Percentiles rank a stretch among this genome's conserved stretches.
phyloP scores from a whole-genome alignment of 2,888 invertebrate genomes.

The Drosophila robusta region DNA sequence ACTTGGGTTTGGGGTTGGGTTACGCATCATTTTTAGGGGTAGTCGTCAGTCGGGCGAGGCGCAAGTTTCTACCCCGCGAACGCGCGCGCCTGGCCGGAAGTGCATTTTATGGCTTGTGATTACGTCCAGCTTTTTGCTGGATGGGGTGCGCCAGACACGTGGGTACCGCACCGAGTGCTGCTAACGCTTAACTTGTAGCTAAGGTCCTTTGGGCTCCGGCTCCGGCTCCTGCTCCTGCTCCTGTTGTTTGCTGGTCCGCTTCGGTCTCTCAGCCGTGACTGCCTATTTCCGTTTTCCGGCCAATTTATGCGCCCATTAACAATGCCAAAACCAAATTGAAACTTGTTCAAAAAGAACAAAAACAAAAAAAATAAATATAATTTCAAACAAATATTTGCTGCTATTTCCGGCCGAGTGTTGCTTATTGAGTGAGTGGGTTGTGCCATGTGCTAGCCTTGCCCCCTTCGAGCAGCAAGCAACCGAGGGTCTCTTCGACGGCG shows the following conservation, averaged over 20 bases:
- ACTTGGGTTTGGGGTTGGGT: constrained; percentile 6
- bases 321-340: constrained; percentile 58
- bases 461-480: neutral
- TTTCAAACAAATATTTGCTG: constrained; percentile 45
- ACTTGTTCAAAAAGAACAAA: constrained; percentile 58
- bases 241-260: constrained; percentile 43
- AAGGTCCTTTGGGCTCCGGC: constrained; percentile 1
- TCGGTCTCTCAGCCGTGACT: constrained; percentile 78
- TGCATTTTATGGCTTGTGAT: constrained; percentile 76
- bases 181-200: neutral
- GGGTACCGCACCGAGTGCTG: no score
- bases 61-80: constrained; percentile 41
- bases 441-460: constrained; percentile 33
- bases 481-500: neutral
- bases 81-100: constrained; percentile 53
- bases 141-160: constrained; percentile 72
- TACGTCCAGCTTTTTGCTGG: constrained; percentile 60
- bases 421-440: constrained; percentile 46
- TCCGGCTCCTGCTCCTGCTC: neutral
- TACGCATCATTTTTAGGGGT: constrained; percentile 36
- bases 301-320: constrained; percentile 70
- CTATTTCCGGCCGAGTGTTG: constrained; percentile 60
- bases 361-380: neutral
- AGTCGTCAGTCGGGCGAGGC: constrained; percentile 29
- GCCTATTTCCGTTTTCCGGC: constrained; percentile 72